Conservation (phyloP, 2,113 vertebrate species). For the Mustela lutreola region DNA sequence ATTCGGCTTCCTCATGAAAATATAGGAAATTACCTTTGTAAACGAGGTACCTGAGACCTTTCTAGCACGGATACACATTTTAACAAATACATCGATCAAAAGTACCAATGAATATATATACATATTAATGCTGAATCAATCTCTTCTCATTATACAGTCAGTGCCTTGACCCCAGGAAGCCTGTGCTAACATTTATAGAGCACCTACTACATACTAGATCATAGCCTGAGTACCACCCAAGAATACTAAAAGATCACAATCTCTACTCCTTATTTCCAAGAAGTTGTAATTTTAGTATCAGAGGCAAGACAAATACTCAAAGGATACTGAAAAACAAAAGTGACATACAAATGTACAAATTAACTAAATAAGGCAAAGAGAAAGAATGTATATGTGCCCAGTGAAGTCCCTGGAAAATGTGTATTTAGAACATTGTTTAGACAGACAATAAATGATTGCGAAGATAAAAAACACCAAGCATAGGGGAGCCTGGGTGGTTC, state of each 20-base stretch:
- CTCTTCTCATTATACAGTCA: not conserved
- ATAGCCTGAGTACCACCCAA: not conserved
- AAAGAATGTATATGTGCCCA: constrained; percentile 18
- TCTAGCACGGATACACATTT: not conserved
- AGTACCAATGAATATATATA: not conserved
- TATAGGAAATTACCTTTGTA: constrained; percentile 27
- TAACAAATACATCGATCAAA: constrained; percentile 1
- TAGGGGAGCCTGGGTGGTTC: not conserved
- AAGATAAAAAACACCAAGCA: constrained; percentile 37
- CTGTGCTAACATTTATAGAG: not conserved
- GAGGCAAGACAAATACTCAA: constrained; percentile 52
- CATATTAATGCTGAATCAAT: not conserved
- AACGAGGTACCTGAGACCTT: not conserved
- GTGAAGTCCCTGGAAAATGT: constrained; percentile 19
- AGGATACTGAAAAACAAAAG: constrained; percentile 51
- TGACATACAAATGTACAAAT: constrained; percentile 57
- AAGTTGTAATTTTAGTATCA: constrained; percentile 42
- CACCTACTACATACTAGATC: not conserved
- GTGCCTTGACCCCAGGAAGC: not conserved
- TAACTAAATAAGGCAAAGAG: constrained; percentile 38
- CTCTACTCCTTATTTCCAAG: not conserved
- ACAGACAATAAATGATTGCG: constrained; percentile 47
- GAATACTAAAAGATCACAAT: constrained; percentile 32
- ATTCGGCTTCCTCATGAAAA: constrained; percentile 42
- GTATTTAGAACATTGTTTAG: constrained; percentile 18